Evolutionary conservation across 2,113 vertebrate species (phyloP).

Genomic region (Sinocyclocheilus grahami): DNA sequence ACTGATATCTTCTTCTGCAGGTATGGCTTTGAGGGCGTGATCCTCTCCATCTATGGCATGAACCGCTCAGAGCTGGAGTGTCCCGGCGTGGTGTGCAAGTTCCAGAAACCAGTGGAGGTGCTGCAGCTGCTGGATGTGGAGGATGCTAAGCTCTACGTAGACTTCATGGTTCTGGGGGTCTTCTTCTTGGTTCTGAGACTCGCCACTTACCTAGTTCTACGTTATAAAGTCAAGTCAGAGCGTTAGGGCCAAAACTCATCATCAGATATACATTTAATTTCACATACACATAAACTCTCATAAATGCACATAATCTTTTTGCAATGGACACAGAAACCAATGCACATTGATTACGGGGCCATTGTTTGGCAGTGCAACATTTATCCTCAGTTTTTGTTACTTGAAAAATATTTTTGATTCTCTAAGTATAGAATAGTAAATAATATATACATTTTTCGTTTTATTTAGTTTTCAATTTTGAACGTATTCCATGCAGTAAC

Average conservation of each 20-base stretch:
- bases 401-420: slow-evolving; percentile 37
- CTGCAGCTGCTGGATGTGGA: slow-evolving; percentile 91
- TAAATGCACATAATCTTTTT: slow-evolving; percentile 22
- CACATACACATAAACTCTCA: slow-evolving; percentile 11
- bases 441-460: neutral
- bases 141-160: slow-evolving; percentile 94
- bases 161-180: slow-evolving; percentile 92
- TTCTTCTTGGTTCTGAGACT: slow-evolving; percentile 93
- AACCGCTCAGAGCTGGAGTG: slow-evolving; percentile 90
- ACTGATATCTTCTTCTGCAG: slow-evolving; percentile 63
- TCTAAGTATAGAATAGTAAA: slow-evolving; percentile 10
- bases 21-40: slow-evolving; percentile 96
- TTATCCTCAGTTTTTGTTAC: slow-evolving; percentile 43
- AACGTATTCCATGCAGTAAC: slow-evolving; percentile 35
- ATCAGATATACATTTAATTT: neutral
- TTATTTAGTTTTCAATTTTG: neutral
- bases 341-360: slow-evolving; percentile 51
- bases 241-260: slow-evolving; percentile 75
- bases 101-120: slow-evolving; percentile 89
- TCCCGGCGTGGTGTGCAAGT: slow-evolving; percentile 82
- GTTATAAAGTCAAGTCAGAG: slow-evolving; percentile 94
- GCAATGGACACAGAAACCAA: slow-evolving; percentile 32
- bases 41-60: slow-evolving; percentile 97
- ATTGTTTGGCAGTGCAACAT: slow-evolving; percentile 58
- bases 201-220: slow-evolving; percentile 92